Evolutionary conservation across 1,140 invertebrate species (phyloP).

Genomic region (Tribolium madens): DNA sequence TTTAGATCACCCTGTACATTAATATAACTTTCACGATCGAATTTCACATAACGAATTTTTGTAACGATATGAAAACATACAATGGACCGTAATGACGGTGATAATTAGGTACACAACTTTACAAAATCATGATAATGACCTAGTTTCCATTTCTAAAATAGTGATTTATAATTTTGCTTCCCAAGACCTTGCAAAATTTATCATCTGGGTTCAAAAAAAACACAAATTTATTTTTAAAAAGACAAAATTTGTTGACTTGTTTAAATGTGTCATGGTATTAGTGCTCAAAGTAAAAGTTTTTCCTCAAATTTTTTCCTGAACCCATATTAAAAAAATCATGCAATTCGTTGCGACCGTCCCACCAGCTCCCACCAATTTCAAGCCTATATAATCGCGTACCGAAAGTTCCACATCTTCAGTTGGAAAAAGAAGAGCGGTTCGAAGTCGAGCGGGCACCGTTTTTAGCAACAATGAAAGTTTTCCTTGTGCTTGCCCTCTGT

Average conservation of each 20-base stretch:
- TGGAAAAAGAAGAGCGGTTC: constrained; percentile 29
- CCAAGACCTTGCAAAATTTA: neutral
- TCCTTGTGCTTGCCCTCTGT: constrained; percentile 64
- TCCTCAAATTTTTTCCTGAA: neutral
- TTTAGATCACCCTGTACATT: neutral
- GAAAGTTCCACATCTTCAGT: constrained; percentile 31
- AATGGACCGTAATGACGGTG: constrained; percentile 1
- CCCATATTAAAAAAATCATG: neutral
- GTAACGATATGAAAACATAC: neutral
- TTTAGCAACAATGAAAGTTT: constrained; percentile 64
- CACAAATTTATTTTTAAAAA: neutral
- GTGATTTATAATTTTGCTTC: neutral
- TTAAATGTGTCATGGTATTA: neutral
- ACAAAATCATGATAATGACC: constrained; percentile 32
- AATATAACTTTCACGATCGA: neutral
- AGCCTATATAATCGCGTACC: constrained; percentile 11
- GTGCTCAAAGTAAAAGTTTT: constrained; percentile 4
- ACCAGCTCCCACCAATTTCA: constrained; percentile 13
- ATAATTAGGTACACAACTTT: constrained; percentile 6
- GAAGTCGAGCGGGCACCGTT: constrained; percentile 10
- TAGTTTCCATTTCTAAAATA: neutral
- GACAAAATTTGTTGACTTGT: no score
- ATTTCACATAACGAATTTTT: neutral
- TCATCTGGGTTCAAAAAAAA: neutral
- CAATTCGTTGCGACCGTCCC: neutral